Evolutionary conservation across 2,888 invertebrate genomes (phyloP), one percentile per base, ranked within the genome.

Genomic region (Tipula unca): DNA sequence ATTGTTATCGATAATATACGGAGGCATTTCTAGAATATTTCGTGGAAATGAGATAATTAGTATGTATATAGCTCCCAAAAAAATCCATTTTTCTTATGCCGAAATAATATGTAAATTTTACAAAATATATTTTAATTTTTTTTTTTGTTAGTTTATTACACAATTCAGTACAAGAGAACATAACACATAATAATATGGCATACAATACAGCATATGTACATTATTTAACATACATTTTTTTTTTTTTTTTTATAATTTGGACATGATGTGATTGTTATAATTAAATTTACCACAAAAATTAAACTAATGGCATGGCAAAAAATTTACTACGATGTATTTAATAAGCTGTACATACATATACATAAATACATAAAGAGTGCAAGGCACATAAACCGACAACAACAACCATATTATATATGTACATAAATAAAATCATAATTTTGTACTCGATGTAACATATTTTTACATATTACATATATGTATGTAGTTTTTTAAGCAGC

Each of bases 211-310:
- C 25, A 69, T 69, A 69, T 69, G 69, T 69, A 69, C 25, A 69
- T 48, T 69, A 69, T 69, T 14, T 69, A 48, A 48, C 17, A 48
- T 48, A 48, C 17, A 54, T 54, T 54, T 69, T 25, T 69, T 25
- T 69, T 69, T 69, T 20, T 69, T 69, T 20, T 69, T 8, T n/a
- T n/a, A n/a, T 69, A 69, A 69, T 69, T 69, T 69, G 69, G 69
- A 69, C 69, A 69, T 69, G 69, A 69, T 69, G 69, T 69, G 69
- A 69, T 69, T 69, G 69, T 69, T 69, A 69, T 69, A 69, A 69
- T 69, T 69, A 69, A 25, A 69, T 69, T 69, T 69, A 69, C 69
- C 69, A 69, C 69, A 69, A 69, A 69, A 69, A 69, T 69, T 69
- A 69, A 69, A 69, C 69, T 69, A 69, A 69, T 69, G 69, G 48